A percentile compares a stretch with the other conserved stretches of the same genome.
phyloP scores from a whole-genome alignment of 2,113 vertebrate genomes.

The Benitochromis conjunctus region DNA sequence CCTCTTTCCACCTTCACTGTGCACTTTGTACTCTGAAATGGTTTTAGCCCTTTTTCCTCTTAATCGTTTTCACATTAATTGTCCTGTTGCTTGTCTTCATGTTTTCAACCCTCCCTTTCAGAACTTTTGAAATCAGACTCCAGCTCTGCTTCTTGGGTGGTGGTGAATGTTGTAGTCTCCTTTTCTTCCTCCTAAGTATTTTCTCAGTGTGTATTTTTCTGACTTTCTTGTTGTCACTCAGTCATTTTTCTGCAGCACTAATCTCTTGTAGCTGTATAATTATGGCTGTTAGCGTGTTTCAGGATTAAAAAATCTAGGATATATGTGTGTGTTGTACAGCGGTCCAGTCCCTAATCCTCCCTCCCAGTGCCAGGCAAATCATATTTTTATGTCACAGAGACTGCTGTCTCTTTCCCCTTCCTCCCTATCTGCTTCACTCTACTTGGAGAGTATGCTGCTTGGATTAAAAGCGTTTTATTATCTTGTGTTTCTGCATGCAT shows the following conservation, averaged over 20 bases:
- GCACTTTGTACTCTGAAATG: neutral
- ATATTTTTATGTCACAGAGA: conserved; percentile 34
- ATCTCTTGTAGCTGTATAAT: conserved; percentile 64
- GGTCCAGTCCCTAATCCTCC: conserved; percentile 45
- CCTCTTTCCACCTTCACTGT: neutral
- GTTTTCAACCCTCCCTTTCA: neutral
- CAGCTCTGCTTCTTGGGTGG: neutral
- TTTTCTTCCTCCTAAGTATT: conserved; percentile 1
- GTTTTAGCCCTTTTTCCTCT: neutral
- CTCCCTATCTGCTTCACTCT: conserved; percentile 7
- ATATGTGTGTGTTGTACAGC: conserved; percentile 16
- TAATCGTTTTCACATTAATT: neutral
- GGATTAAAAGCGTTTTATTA: conserved; percentile 32
- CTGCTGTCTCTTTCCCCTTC: neutral
- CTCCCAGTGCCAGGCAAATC: conserved; percentile 28
- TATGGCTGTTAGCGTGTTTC: conserved; percentile 59
- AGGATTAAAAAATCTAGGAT: conserved; percentile 59
- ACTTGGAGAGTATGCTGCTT: conserved; percentile 19
- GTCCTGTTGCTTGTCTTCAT: neutral
- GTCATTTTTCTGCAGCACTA: conserved; percentile 48
- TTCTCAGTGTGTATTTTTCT: neutral
- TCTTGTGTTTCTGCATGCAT: neutral
- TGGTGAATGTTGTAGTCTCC: neutral
- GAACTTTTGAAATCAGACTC: neutral
- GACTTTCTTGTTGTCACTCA: neutral